Evolutionary conservation across 2,113 vertebrate species (phyloP).

Genomic region (Lagopus leucura): DNA sequence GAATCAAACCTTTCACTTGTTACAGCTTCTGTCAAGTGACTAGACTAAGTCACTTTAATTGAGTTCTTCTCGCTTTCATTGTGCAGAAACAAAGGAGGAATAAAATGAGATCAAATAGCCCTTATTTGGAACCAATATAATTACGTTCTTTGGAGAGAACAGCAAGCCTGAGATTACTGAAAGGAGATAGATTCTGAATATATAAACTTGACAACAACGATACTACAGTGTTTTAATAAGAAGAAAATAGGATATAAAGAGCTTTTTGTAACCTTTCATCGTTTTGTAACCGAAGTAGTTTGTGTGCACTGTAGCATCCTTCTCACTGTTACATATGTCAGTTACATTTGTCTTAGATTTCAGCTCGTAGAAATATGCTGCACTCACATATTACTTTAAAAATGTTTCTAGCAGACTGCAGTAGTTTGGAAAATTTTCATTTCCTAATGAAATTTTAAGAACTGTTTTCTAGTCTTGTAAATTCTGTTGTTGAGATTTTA

Average conservation of each 20-base stretch:
- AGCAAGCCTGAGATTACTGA: constrained; percentile 44
- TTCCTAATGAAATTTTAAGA: constrained; percentile 15
- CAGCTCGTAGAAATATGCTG: not conserved
- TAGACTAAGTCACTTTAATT: constrained; percentile 65
- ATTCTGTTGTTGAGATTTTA: not conserved
- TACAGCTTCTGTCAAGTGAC: constrained; percentile 66
- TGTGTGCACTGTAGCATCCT: not conserved
- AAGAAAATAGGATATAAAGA: not conserved
- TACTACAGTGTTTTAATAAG: constrained; percentile 19
- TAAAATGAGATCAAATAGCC: constrained; percentile 71
- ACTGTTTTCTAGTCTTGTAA: not conserved
- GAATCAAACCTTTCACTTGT: constrained; percentile 66
- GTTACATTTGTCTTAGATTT: constrained; percentile 11
- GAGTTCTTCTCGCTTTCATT: constrained; percentile 62
- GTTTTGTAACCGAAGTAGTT: not conserved
- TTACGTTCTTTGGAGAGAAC: constrained; percentile 59
- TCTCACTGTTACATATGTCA: not conserved
- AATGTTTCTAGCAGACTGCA: not conserved
- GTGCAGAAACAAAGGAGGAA: constrained; percentile 67
- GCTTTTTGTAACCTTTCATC: constrained; percentile 40
- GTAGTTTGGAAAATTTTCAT: not conserved
- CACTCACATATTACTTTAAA: not conserved
- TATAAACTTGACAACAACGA: constrained; percentile 53
- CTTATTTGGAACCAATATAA: constrained; percentile 70
- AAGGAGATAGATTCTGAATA: constrained; percentile 53